A percentile compares a stretch with the other conserved stretches of the same genome.
These are phyloP conservation scores for Xenopus petersii DNA, from an alignment of 2,797 vertebrate genomes.

Conservation along the genomic window DNA sequence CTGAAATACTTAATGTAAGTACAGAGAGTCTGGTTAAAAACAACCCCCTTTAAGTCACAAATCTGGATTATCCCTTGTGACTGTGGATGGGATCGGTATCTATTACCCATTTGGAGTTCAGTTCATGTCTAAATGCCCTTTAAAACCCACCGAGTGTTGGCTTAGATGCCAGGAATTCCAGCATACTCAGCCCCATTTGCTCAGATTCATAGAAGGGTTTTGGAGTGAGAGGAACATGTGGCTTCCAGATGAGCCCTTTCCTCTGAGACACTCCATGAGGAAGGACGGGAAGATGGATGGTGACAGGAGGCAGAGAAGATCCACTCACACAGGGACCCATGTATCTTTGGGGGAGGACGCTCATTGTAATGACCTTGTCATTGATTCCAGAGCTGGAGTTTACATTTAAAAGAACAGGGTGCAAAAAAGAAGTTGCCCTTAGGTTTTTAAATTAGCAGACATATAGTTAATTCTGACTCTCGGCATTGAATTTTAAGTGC, in stretches of 20 bases:
- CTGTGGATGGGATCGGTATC: constrained; percentile 15
- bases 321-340: constrained; percentile 1
- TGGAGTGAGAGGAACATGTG: constrained; percentile 35
- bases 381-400: too few relatives aligned
- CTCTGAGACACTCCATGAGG: constrained; percentile 17
- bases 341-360: background rate
- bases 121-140: constrained; percentile 19
- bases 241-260: constrained; percentile 40
- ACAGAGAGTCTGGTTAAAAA: too few relatives aligned
- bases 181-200: constrained; percentile 30
- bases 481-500: too few relatives aligned
- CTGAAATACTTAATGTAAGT: too few relatives aligned
- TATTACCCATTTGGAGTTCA: constrained; percentile 13
- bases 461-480: too few relatives aligned
- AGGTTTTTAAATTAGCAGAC: too few relatives aligned
- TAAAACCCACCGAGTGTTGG: background rate
- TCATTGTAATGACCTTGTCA: constrained; percentile 11
- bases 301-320: constrained; percentile 12
- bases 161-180: constrained; percentile 31
- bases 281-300: constrained; percentile 26
- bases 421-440: too few relatives aligned
- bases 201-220: constrained; percentile 34
- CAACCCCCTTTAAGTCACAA: constrained; percentile 10
- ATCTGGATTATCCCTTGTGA: constrained; percentile 31
- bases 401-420: too few relatives aligned